Evolutionary conservation across 2,113 vertebrate species (phyloP), one percentile per base, ranked within the genome.

Genomic region (Tyrannus savana): DNA sequence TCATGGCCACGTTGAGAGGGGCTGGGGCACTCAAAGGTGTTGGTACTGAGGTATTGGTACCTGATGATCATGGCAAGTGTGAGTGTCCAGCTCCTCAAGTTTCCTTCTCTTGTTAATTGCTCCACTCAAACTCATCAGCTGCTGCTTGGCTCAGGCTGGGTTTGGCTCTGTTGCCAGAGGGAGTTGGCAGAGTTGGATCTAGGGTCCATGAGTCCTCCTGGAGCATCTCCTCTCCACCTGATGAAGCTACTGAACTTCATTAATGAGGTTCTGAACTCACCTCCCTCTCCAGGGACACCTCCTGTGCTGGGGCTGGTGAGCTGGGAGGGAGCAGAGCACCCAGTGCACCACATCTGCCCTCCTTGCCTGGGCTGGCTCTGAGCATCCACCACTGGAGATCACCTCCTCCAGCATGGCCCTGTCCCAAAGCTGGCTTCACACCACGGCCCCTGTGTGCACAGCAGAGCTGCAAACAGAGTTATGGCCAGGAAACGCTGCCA

Each of bases 1-100:
- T 7, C 49, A 23, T 46, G 66, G 68, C 11, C 14, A 1, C 2
- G 2, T 0, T 24, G 31, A 56, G 69, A 72, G 12, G 30, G 19
- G 49, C 60, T 60, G 41, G 55, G 55, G 7, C 33, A 49, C 10
- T 35, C 14, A 3, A 59, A 59, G 19, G 19, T 18, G 4, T 8
- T 73, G 74, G 41, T 59, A 8, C 73, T n/a, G 35, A 55, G 19
- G 46, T 19, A 7, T 44, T 42, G 25, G 19, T 22, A 50, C 27
- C 42, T 60, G 55, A 9, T 22, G 53, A n/a, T 23, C 27, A 11
- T 39, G 47, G 41, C 46, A 68, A 31, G 6, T 23, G 14, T 21
- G 44, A 19, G 28, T 49, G 23, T 59, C 52, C 46, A 39, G 27
- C 4, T n/a, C 46, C 69, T 39, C 9, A 14, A 31, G 24, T n/a